Conservation (phyloP, 2,113 vertebrate genomes). For the Amphilophus citrinellus region DNA sequence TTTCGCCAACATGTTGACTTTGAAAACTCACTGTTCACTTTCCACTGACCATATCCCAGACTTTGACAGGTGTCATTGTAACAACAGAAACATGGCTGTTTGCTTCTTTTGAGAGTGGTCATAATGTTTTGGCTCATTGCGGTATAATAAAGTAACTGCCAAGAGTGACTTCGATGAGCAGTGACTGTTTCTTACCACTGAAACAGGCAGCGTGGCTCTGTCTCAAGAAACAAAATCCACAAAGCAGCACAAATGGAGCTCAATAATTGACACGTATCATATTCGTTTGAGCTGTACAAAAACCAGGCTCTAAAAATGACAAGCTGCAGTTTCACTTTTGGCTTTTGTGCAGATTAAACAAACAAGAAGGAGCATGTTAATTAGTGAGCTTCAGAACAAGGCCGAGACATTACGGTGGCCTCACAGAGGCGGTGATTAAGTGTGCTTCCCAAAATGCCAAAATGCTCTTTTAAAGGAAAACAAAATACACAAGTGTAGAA, state of each 20-base stretch:
- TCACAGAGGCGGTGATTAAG: neutral
- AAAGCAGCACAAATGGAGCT: neutral
- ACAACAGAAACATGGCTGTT: neutral
- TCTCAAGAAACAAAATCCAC: constrained; percentile 6
- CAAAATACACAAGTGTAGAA: neutral
- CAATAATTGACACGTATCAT: neutral
- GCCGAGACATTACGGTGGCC: neutral
- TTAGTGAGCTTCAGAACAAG: neutral
- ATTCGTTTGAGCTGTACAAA: constrained; percentile 1
- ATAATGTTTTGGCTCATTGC: neutral
- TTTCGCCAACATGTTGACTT: neutral
- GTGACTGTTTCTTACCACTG: neutral
- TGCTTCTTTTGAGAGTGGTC: too few relatives aligned
- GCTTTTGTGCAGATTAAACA: neutral
- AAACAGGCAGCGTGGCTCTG: neutral
- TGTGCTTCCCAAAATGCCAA: neutral
- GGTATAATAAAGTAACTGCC: neutral
- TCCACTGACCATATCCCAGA: neutral
- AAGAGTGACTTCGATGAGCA: too few relatives aligned
- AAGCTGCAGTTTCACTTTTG: neutral
- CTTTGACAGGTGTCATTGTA: neutral
- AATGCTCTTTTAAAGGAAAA: neutral
- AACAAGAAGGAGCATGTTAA: neutral
- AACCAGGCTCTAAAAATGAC: neutral
- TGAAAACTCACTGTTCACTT: neutral